Conservation (phyloP, 2,797 vertebrate genomes). For the Cyclura pinguis region DNA sequence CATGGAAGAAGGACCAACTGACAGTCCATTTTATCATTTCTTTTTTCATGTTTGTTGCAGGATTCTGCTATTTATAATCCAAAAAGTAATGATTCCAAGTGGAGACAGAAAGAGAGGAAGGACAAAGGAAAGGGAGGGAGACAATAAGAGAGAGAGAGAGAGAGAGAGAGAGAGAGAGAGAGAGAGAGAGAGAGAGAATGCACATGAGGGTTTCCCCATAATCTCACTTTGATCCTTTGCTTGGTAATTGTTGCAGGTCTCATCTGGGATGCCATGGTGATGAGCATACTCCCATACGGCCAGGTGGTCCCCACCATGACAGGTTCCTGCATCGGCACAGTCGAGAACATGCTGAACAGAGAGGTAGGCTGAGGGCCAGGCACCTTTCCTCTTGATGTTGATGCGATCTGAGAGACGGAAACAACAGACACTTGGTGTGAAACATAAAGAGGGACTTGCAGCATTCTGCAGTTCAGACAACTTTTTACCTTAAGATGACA, state of each 20-base stretch:
- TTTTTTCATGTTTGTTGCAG: not conserved
- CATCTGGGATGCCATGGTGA: slow-evolving; percentile 90
- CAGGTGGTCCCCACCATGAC: slow-evolving; percentile 89
- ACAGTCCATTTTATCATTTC: not conserved
- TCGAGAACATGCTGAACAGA: slow-evolving; percentile 95
- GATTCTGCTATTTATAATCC: too few species aligned
- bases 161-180: not conserved
- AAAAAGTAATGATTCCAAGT: too few species aligned
- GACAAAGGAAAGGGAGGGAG: too few species aligned
- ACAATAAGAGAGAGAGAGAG: not conserved
- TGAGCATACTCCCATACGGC: slow-evolving; percentile 91
- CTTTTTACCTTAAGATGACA: not conserved
- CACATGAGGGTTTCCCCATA: too few species aligned
- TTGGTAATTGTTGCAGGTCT: slow-evolving; percentile 99
- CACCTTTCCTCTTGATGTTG: slow-evolving; percentile 92
- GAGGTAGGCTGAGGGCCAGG: slow-evolving; percentile 92
- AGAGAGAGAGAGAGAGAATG: not conserved
- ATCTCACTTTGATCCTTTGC: slow-evolving; percentile 92
- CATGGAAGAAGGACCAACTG: too few species aligned
- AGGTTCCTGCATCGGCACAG: slow-evolving; percentile 86
- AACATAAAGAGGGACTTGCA: not conserved
- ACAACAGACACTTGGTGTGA: not conserved
- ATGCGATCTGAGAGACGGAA: slow-evolving; percentile 86
- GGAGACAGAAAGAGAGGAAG: too few species aligned
- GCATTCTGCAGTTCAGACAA: not conserved